Base-by-base conservation (phyloP, 2,113 vertebrate genomes). In the Malurus cyaneus region DNA sequence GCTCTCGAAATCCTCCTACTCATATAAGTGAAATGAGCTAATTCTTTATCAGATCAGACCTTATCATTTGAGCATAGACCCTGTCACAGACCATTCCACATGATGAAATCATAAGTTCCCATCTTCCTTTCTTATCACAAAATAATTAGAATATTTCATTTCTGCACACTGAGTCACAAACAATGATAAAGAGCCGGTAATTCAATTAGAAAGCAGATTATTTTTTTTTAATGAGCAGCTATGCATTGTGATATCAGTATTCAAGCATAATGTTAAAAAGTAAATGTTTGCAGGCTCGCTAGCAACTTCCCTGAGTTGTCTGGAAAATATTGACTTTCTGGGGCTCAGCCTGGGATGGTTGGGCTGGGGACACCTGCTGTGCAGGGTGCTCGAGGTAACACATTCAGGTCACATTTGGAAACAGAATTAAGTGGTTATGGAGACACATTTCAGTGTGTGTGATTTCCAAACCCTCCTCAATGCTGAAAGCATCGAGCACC, bases 81-180 rank as follows among this genome's bases (percentile, higher is more conserved):
- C 56, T 81, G 56, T 67, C 82, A 83, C 44, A 86, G 79, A 71
- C 52, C 21, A 46, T 83, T 88, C 85, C 56, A 62, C 80, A 74
- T 0, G 14, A 80, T 67, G 46, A 70, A 94, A 93, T 73, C 12
- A 0, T 52, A 67, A 70, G n/a, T 74, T 71, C 28, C 17, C 67
- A 81, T 86, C 86, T 88, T 86, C 21, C 24, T 59, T 95, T 88
- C 72, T 89, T 78, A 88, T 88, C n/a, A 29, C 39, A 60, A 88
- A 92, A 78, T 71, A 84, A 89, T 94, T 84, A 88, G 67, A 95
- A 60, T 93, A 92, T 92, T 86, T 90, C 60, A 65, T 67, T 90
- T 86, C 80, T 79, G 52, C 34, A 49, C n/a, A 31, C 71, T 29
- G 56, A 86, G 86, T 71, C 52, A 69, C 69, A 94, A 95, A 80